Evolutionary conservation across 2,113 vertebrate species (phyloP), one percentile per base, ranked within the genome.

Genomic region (Triplophysa rosa): DNA sequence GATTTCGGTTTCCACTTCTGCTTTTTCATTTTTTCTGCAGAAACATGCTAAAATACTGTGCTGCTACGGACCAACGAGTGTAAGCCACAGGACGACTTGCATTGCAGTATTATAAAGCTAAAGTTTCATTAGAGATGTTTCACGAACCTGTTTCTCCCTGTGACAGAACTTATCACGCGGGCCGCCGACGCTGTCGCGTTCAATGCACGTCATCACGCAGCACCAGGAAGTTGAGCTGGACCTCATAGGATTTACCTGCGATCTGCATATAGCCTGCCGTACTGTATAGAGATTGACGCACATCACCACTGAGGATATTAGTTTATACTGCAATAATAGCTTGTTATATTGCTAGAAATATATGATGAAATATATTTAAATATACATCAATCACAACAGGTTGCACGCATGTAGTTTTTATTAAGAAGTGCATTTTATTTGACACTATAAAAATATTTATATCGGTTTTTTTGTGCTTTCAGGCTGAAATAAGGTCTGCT

Each of bases 381-480:
- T 16, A 17, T 17, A 3, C 8, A 16, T 8, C 54, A 21, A 45
- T 19, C 52, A 37, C 49, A 71, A 71, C 26, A 71, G 49, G 26
- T 56, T 67, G 19, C 8, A 56, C 16, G 21, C 40, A 12, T 74
- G 21, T 26, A 4, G 24, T 3, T 59, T 83, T 83, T 80, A 83
- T 80, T 72, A 64, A 11, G 23, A 56, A 58, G 33, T 47, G 58
- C 67, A 54, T 74, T 61, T 62, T 16, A 45, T 37, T 45, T 45
- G 69, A 40, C 29, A 56, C 7, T 7, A 19, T 56, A 58, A 58
- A 72, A 72, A 70, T 70, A 70, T 54, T 17, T 26, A 37, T 14
- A 26, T 66, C 72, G 52, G 52, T 77, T 45, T 42, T 59, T 40
- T 59, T 76, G 71, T 80, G 77, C 82, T 83, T 78, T 49, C 17